phyloP scores from a whole-genome alignment of 2,797 vertebrate genomes.

The Siniperca scherzeri region DNA sequence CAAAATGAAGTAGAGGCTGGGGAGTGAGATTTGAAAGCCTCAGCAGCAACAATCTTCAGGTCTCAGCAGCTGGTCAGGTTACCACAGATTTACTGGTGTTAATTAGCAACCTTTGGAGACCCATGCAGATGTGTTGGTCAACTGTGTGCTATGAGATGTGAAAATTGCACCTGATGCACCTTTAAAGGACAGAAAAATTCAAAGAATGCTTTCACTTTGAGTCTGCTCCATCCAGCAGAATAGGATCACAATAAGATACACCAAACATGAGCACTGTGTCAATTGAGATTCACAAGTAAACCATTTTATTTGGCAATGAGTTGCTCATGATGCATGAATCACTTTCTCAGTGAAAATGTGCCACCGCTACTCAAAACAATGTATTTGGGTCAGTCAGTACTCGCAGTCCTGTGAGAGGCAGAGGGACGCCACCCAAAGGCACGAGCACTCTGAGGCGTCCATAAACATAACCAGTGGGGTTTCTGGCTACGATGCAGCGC shows the following conservation, averaged over 20 bases:
- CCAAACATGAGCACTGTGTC: conserved; percentile 23
- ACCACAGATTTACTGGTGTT: conserved; percentile 10
- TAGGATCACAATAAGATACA: conserved; percentile 15
- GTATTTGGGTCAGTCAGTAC: conserved; percentile 77
- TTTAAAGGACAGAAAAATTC: background rate
- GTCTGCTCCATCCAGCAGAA: background rate
- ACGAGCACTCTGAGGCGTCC: conserved; percentile 29
- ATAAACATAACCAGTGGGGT: conserved; percentile 44
- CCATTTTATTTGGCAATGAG: conserved; percentile 52
- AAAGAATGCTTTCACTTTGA: conserved; percentile 6
- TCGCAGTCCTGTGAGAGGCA: conserved; percentile 60
- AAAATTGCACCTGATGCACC: conserved; percentile 9
- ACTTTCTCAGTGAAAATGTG: conserved; percentile 63
- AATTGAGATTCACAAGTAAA: conserved; percentile 48
- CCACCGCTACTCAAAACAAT: conserved; percentile 66
- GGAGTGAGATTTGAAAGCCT: conserved; percentile 35
- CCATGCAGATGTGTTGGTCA: background rate
- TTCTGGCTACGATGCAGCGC: conserved; percentile 41
- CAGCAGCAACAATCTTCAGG: conserved; percentile 18
- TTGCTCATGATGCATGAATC: conserved; percentile 48
- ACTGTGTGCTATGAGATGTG: background rate
- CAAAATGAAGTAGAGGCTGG: conserved; percentile 21
- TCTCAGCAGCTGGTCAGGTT: conserved; percentile 36
- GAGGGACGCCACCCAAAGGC: conserved; percentile 71
- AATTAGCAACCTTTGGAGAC: conserved; percentile 28